Evolutionary conservation across 2,888 invertebrate species (phyloP).

Genomic region (Stegana nigrithorax): DNA sequence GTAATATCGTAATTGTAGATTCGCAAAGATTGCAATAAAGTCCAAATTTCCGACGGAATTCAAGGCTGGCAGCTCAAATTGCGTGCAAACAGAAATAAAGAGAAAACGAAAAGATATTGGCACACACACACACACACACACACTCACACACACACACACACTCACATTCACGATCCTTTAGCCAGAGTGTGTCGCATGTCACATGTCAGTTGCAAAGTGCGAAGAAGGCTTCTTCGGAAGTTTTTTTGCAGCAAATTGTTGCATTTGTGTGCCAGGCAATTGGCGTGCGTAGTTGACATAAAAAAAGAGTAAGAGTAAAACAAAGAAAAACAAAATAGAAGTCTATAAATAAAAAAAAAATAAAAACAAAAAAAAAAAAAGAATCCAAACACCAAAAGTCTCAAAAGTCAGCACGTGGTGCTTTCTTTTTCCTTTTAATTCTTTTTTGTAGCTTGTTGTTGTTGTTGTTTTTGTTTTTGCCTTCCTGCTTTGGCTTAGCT

Average conservation of each 20-base stretch:
- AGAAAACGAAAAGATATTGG: not conserved
- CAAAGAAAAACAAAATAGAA: too few species aligned
- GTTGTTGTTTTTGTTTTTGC: not conserved
- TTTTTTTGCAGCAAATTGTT: not conserved
- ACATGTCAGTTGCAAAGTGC: too few species aligned
- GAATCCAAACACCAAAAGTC: not conserved
- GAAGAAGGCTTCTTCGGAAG: too few species aligned
- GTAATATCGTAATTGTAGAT: slow-evolving; percentile 11
- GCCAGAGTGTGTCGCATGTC: too few species aligned
- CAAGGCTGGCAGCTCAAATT: too few species aligned
- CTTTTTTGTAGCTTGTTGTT: not conserved
- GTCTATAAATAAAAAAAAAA: not conserved
- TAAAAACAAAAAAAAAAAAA: not conserved
- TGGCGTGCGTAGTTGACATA: too few species aligned
- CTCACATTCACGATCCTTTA: too few species aligned
- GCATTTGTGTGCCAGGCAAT: not conserved
- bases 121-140: not conserved
- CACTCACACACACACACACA: too few species aligned
- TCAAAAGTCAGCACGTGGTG: not conserved
- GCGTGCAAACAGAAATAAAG: too few species aligned
- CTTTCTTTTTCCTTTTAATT: too few species aligned
- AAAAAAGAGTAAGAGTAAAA: too few species aligned
- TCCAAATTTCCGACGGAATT: not conserved
- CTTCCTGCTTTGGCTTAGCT: not conserved
- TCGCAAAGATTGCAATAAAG: not conserved